Base-by-base conservation (phyloP, 2,888 invertebrate species). In the Rotaria macrura region DNA sequence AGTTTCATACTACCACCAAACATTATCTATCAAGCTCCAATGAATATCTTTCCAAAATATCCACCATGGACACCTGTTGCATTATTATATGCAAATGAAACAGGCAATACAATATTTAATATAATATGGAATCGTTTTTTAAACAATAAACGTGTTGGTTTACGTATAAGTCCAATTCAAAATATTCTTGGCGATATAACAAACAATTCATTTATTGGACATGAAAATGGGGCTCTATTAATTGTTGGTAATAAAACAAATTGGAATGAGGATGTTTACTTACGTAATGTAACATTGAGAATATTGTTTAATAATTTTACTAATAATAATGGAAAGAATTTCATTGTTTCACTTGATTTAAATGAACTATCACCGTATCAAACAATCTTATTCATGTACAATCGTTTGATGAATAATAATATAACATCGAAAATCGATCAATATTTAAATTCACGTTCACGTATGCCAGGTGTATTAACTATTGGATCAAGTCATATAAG, bases 321-420 rank as follows among this genome's bases (percentile, higher is more conserved):
- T 89, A 93, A 94, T 83, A 99, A 99, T 90, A 93, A 93, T 84
- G 97, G 97, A 0, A 43, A 43, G 7, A 93, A 94, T 0, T 97
- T 95, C 90, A 96, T 96, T 0, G 95, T 94, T 0, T 95, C 94
- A 88, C 91, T 97, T 49, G 95, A 96, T 0, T 91, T 97, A 0
- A 95, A 95, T 0, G 95, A 96, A 0, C 95, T 95, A 89, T 94
- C 95, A 87, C 93, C 94, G 87, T 91, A 93, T 1, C 97, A 98
- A 89, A 93, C 93, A 85, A 91, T 97, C 84, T 90, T 95, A 23
- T 96, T 97, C 89, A 95, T 95, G 0, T 93, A 95, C 89, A 97
- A 97, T 91, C 95, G 94, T 89, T 93, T 98, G 4, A 93, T 94
- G 87, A 93, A 95, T 86, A 99, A 99, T 91, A 93, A 93, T 88